Percentiles rank a stretch among this genome's conserved stretches.
phyloP scores from a whole-genome alignment of 2,797 vertebrate genomes.

The Coregonus suidteri region DNA sequence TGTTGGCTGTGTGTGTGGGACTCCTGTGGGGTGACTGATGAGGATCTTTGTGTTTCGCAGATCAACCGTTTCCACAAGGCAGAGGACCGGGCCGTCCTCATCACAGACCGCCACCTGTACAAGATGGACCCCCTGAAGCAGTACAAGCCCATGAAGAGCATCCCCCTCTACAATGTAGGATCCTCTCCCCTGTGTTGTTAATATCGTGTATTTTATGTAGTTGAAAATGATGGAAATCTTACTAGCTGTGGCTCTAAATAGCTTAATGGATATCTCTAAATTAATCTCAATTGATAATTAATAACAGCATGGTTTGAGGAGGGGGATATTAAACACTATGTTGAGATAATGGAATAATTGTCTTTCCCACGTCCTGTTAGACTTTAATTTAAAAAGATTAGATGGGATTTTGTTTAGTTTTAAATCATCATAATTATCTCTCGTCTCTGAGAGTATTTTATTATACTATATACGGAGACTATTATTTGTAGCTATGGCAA shows the following conservation, averaged over 20 bases:
- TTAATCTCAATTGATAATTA: background rate
- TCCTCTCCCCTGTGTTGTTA: background rate
- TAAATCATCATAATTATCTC: background rate
- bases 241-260: too few species aligned
- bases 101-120: constrained; percentile 96
- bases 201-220: too few species aligned
- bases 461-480: background rate
- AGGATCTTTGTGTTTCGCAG: constrained; percentile 70
- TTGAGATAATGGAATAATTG: constrained; percentile 1
- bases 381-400: background rate
- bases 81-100: constrained; percentile 90
- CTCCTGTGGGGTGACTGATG: background rate
- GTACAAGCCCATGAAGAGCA: constrained; percentile 97
- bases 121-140: constrained; percentile 97
- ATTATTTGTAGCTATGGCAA: background rate
- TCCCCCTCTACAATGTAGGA: constrained; percentile 93
- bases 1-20: background rate
- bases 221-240: too few species aligned
- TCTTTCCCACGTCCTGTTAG: background rate
- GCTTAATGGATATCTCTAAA: background rate
- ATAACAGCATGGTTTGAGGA: background rate
- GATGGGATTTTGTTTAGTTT: background rate
- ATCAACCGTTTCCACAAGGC: constrained; percentile 95
- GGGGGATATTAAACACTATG: background rate
- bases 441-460: background rate